Conservation (phyloP, 2,888 invertebrate species). For the Aspidiotus destructor region DNA sequence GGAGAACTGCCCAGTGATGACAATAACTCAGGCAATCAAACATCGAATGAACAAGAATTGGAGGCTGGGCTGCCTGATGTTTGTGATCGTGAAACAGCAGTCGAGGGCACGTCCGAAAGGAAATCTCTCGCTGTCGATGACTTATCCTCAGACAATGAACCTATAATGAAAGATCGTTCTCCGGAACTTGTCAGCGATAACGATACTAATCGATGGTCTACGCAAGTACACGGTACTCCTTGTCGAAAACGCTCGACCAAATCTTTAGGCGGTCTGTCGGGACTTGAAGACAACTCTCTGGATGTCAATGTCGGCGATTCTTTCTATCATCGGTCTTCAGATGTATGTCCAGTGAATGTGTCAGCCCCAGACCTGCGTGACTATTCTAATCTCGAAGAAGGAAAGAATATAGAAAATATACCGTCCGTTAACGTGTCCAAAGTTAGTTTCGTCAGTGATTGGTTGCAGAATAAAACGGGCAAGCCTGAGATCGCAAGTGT, state of each 20-base stretch:
- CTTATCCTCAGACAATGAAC: background rate
- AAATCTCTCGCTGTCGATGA: no score
- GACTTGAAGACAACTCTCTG: background rate
- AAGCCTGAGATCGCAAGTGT: background rate
- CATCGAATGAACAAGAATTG: no score
- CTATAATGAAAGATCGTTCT: background rate
- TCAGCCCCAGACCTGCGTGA: background rate
- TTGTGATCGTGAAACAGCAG: no score
- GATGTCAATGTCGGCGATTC: slow-evolving; percentile 7
- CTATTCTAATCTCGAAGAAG: background rate
- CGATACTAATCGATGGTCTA: no score
- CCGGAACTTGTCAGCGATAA: background rate
- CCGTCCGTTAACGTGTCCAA: background rate
- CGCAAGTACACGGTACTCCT: background rate
- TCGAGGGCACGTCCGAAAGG: no score
- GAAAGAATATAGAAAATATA: background rate
- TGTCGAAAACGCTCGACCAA: background rate
- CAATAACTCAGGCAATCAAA: no score
- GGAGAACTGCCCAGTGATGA: no score
- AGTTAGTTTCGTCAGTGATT: background rate
- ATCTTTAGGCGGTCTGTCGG: background rate
- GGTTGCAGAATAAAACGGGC: slow-evolving; percentile 11
- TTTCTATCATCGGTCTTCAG: background rate
- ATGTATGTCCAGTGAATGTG: background rate
- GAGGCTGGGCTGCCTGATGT: no score